Percentiles rank a stretch among this genome's conserved stretches.
phyloP scores from a whole-genome alignment of 2,113 vertebrate species.

The Chaenocephalus aceratus region DNA sequence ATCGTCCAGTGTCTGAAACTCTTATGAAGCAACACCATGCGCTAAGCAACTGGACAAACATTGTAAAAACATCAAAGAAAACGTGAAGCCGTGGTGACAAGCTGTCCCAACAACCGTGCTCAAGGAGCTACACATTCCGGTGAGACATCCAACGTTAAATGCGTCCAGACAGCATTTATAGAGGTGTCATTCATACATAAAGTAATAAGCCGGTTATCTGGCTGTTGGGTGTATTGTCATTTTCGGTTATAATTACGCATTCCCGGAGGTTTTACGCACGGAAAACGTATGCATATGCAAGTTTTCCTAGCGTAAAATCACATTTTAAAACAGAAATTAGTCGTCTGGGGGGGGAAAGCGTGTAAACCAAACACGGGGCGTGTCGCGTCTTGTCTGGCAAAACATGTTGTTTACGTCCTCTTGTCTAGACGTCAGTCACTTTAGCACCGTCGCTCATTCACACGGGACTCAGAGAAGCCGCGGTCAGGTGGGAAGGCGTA shows the following conservation, averaged over 20 bases:
- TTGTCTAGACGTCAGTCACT: constrained; percentile 76
- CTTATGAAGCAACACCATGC: constrained; percentile 78
- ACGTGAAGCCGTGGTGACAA: constrained; percentile 36
- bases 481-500: constrained; percentile 80
- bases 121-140: constrained; percentile 57
- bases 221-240: neutral
- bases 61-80: constrained; percentile 87
- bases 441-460: constrained; percentile 71
- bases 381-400: constrained; percentile 53
- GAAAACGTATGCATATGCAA: neutral
- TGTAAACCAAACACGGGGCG: constrained; percentile 54
- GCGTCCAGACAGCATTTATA: constrained; percentile 64
- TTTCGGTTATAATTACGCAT: fast-evolving
- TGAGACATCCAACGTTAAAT: constrained; percentile 61
- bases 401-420: constrained; percentile 68
- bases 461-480: constrained; percentile 77
- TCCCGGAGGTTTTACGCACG: neutral
- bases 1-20: constrained; percentile 72
- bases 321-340: neutral
- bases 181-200: constrained; percentile 44
- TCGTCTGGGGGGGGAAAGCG: neutral
- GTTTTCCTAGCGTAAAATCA: neutral
- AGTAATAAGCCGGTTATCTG: neutral
- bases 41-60: constrained; percentile 86
- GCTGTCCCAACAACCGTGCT: constrained; percentile 50